Conservation (phyloP, 2,113 vertebrate species). For the Hepsetus odoe region DNA sequence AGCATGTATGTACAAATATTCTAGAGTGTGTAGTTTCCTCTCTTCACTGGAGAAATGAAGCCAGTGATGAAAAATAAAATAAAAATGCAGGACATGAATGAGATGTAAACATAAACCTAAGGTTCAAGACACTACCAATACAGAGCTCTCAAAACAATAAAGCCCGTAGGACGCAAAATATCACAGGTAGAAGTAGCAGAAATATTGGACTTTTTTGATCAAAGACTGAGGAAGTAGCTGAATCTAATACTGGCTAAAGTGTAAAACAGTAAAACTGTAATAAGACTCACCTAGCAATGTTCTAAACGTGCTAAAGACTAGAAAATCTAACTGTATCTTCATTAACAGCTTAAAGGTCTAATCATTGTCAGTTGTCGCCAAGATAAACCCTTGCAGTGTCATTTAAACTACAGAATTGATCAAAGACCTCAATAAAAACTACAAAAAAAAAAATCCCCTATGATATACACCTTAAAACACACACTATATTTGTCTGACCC, state of each 20-base stretch:
- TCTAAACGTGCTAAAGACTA: too few species aligned
- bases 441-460: slow-evolving; percentile 1
- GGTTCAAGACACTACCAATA: not conserved
- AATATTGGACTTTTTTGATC: not conserved
- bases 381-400: not conserved
- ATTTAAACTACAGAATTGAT: not conserved
- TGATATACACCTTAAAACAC: not conserved
- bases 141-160: not conserved
- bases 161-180: not conserved
- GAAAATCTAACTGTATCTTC: not conserved
- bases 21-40: not conserved
- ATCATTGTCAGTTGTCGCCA: not conserved
- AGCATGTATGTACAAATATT: not conserved
- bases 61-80: not conserved
- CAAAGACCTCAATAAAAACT: not conserved
- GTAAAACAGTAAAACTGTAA: not conserved
- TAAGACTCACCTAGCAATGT: too few species aligned
- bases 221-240: not conserved
- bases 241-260: not conserved
- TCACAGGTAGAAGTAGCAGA: not conserved
- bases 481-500: slow-evolving; percentile 7
- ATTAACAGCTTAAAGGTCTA: not conserved
- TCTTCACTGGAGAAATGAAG: not conserved
- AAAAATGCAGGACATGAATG: not conserved
- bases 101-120: not conserved